Percentiles rank a stretch among this genome's conserved stretches.
Conservation (phyloP, 1,140 invertebrate genomes). For the Physella acuta region DNA sequence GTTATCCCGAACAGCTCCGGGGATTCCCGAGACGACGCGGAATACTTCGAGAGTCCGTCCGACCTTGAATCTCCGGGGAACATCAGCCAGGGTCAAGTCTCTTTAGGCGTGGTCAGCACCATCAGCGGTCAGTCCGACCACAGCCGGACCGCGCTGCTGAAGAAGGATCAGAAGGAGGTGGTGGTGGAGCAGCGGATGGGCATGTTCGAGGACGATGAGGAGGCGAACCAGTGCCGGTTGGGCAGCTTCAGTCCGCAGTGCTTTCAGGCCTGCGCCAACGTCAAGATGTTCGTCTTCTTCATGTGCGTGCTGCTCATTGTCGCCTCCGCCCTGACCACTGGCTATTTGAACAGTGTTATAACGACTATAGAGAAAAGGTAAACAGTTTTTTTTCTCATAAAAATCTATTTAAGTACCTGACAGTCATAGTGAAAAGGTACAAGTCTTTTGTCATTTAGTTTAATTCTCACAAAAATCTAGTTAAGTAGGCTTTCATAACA, state of each 20-base stretch:
- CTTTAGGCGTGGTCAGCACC: conserved; percentile 35
- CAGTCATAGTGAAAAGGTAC: no score
- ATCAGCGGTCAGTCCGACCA: conserved; percentile 42
- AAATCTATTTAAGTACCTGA: no score
- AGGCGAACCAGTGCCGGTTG: conserved; percentile 76
- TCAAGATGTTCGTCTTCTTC: conserved; percentile 87
- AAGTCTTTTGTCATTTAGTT: no score
- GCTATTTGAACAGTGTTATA: conserved; percentile 93
- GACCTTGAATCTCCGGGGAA: conserved; percentile 25
- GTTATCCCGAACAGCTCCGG: not conserved
- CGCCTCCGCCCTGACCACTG: conserved; percentile 54
- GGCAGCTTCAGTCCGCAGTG: conserved; percentile 76
- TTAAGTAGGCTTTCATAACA: no score
- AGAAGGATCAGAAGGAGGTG: conserved; percentile 35
- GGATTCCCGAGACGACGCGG: not conserved
- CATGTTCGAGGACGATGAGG: conserved; percentile 20
- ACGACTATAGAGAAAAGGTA: conserved; percentile 90
- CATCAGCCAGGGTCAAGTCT: conserved; percentile 23
- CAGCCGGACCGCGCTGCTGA: conserved; percentile 39
- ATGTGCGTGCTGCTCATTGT: conserved; percentile 88
- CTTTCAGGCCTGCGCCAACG: conserved; percentile 74
- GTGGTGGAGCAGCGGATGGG: conserved; percentile 32
- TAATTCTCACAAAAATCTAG: no score
- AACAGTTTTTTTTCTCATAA: no score
- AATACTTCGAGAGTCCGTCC: not conserved